These are phyloP conservation scores for Callithrix jacchus DNA, from an alignment of 2,113 vertebrate genomes.

Conservation along the genomic window DNA sequence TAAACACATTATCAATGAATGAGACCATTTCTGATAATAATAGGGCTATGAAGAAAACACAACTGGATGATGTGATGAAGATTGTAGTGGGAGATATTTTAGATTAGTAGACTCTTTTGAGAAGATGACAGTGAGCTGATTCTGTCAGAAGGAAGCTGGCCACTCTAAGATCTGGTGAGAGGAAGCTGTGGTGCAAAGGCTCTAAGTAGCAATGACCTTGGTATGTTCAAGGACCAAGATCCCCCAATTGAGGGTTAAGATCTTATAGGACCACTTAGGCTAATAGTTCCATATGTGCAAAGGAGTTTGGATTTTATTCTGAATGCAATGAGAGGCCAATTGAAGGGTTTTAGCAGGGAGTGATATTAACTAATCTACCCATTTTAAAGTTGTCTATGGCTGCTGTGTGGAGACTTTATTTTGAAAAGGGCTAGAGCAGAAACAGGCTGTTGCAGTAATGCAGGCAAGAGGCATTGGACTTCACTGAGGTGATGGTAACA, in stretches of 20 bases:
- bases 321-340: neutral
- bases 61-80: neutral
- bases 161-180: neutral
- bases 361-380: neutral
- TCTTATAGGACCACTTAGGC: neutral
- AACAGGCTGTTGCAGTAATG: neutral
- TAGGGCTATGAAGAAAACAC: neutral
- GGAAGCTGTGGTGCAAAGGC: neutral
- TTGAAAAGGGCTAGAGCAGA: neutral
- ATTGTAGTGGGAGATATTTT: neutral
- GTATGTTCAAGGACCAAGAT: neutral
- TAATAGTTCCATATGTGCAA: neutral
- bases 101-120: neutral
- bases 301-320: neutral
- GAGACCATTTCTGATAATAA: neutral
- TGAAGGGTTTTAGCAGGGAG: neutral
- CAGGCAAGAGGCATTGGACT: neutral
- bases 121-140: neutral
- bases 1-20: neutral
- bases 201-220: neutral
- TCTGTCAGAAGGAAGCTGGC: neutral
- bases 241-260: neutral
- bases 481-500: neutral
- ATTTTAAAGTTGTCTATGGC: neutral
- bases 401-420: neutral